Evolutionary conservation across 2,888 invertebrate species (phyloP).

Genomic region (Pyrocoelia pectoralis): DNA sequence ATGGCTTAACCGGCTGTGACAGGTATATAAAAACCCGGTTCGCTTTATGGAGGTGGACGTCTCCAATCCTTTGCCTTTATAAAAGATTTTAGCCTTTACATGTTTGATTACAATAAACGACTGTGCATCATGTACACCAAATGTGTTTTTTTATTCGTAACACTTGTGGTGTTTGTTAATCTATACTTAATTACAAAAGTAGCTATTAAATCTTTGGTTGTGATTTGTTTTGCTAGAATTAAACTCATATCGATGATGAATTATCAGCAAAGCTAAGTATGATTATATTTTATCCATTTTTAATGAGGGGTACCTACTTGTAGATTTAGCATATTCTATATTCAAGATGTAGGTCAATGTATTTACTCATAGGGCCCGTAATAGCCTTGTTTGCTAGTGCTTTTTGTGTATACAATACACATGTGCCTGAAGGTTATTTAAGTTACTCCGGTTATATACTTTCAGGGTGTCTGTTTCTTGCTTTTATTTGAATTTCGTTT

Average conservation of each 20-base stretch:
- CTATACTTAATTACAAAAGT: no score
- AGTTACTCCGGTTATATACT: constrained; percentile 21
- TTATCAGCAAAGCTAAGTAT: not conserved
- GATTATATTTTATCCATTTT: not conserved
- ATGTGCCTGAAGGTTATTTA: constrained; percentile 35
- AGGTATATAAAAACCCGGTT: constrained; percentile 37
- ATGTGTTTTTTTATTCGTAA: no score
- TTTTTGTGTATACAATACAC: constrained; percentile 29
- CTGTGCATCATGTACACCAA: no score
- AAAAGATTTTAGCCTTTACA: not conserved
- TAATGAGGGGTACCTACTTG: constrained; percentile 1
- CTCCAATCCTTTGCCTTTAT: constrained; percentile 13
- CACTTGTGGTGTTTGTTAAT: no score
- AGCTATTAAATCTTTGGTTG: not conserved
- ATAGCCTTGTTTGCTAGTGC: constrained; percentile 15
- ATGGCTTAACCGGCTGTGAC: constrained; percentile 33
- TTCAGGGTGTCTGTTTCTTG: constrained; percentile 23
- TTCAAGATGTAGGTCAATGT: constrained; percentile 6
- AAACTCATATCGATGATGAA: not conserved
- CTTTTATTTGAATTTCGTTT: constrained; percentile 35
- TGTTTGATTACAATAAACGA: not conserved
- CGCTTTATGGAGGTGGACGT: constrained; percentile 33
- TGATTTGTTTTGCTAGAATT: not conserved
- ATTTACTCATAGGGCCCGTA: not conserved
- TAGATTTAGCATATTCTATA: not conserved